Evolutionary conservation across 2,797 vertebrate species (phyloP), one percentile per base, ranked within the genome.

Genomic region (Tapera naevia): DNA sequence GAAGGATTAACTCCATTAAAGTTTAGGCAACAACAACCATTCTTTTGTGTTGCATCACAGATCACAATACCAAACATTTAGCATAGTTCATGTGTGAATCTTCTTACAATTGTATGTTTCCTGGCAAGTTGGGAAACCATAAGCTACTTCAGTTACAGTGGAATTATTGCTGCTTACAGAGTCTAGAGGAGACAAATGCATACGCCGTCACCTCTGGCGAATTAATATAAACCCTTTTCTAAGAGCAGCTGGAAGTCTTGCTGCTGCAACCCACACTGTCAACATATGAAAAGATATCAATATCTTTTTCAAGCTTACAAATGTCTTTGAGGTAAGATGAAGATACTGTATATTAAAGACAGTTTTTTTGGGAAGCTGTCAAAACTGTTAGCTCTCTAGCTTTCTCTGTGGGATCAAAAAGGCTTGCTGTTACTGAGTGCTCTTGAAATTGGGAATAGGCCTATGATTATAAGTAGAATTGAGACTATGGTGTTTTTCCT

Each of bases 1-100:
- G 94, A 94, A 97, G 94, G 97, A 97, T 97, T 97, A 98, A 94
- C 93, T 93, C 93, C 95, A 64, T 97, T 96, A 96, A 97, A 94
- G 88, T 96, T 89, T 92, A 96, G 96, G 91, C 92, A 92, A 62
- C 81, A 89, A 79, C 82, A 84, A 89, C 83, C 89, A 67, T 94
- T 95, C 91, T 96, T 95, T 96, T 96, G 78, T 96, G 43, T 95
- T 96, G 45, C 58, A 64, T 96, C 91, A 89, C 64, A 94, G 93
- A 93, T 95, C 33, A 66, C 53, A 79, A 62, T 84, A 89, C 73
- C 81, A 93, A 94, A 96, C 70, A 39, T 89, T 93, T 86, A 78
- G 79, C 65, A 37, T 88, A 95, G 95, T 71, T 91, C 88, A 80
- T 92, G 54, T 91, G 80, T 0, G 19, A 91, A 61, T 80, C 66